phyloP scores from a whole-genome alignment of 2,888 invertebrate genomes.

The Zootermopsis nevadensis region DNA sequence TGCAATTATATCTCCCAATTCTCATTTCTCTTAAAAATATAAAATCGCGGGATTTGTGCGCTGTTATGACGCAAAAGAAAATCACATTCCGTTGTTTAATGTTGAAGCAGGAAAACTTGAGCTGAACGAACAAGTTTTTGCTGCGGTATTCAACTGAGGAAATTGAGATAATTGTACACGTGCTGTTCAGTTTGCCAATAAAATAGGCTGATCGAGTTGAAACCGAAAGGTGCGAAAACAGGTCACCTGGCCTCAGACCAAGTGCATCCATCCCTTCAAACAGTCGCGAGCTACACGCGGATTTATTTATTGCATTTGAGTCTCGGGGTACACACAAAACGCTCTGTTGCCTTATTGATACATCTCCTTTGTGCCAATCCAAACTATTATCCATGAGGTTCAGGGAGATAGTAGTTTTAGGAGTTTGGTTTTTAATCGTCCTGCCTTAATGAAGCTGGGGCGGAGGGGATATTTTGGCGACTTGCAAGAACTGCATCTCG shows the following conservation, averaged over 20 bases:
- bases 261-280: background rate
- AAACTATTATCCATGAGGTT: too few species aligned
- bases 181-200: too few species aligned
- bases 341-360: background rate
- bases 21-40: too few species aligned
- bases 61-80: too few species aligned
- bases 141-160: too few species aligned
- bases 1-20: too few species aligned
- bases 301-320: constrained; percentile 1
- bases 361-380: background rate
- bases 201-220: background rate
- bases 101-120: too few species aligned
- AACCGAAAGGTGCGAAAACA: background rate
- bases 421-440: constrained; percentile 26
- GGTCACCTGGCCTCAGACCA: background rate
- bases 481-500: background rate
- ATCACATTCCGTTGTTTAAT: too few species aligned
- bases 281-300: background rate
- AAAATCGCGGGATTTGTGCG: too few species aligned
- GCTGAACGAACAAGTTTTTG: too few species aligned
- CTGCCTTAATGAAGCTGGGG: constrained; percentile 28
- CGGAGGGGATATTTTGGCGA: constrained; percentile 7
- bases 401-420: too few species aligned
- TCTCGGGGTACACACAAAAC: background rate
- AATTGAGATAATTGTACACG: too few species aligned